Percentiles rank a stretch among this genome's conserved stretches.
phyloP scores from a whole-genome alignment of 2,113 vertebrate species.

The Merops nubicus region DNA sequence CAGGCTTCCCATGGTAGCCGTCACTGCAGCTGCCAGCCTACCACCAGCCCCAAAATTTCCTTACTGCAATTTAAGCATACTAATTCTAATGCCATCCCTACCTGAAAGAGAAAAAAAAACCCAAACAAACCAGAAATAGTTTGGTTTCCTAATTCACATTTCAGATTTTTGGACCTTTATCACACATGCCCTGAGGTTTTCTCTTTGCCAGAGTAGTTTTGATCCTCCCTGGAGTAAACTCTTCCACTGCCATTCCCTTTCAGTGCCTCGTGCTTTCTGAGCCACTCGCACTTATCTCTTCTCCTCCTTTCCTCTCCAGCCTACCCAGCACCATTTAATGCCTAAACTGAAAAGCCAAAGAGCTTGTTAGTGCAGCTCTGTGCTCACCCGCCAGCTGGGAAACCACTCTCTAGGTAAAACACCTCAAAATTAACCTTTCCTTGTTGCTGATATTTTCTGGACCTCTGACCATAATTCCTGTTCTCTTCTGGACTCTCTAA shows the following conservation, averaged over 20 bases:
- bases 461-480: neutral
- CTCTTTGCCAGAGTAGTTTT: neutral
- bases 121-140: no score
- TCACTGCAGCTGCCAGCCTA: no score
- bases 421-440: neutral
- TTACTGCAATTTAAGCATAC: neutral
- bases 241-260: neutral
- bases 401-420: neutral
- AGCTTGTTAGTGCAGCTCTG: neutral
- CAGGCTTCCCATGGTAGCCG: accelerated
- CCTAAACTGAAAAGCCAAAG: neutral
- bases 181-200: neutral
- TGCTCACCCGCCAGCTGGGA: neutral
- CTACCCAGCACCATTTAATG: neutral
- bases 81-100: neutral
- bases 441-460: neutral
- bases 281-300: neutral
- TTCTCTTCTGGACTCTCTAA: neutral
- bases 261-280: neutral
- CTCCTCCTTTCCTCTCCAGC: neutral
- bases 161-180: neutral
- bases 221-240: neutral
- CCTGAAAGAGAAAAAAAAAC: neutral
- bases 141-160: neutral
- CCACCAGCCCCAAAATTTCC: neutral